Evolutionary conservation across 2,797 vertebrate genomes (phyloP).

Genomic region (Pelodytes ibericus): DNA sequence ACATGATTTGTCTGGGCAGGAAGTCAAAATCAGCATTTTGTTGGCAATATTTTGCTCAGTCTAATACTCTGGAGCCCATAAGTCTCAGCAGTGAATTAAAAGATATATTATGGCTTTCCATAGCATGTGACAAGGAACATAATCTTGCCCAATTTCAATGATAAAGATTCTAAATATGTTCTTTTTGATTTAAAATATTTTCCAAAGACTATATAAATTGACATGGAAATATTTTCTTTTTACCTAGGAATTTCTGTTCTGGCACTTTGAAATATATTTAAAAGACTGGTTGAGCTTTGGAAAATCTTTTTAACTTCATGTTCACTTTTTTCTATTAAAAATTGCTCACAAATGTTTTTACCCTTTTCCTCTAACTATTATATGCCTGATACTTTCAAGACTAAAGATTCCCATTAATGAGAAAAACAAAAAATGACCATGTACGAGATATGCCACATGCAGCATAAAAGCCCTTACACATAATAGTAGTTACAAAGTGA

Average conservation of each 20-base stretch:
- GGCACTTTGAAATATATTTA: not conserved
- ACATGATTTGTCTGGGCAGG: constrained; percentile 55
- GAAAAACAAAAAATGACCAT: too few species aligned
- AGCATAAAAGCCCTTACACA: too few species aligned
- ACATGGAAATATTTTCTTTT: constrained; percentile 1
- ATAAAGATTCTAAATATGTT: constrained; percentile 45
- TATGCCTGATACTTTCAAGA: too few species aligned
- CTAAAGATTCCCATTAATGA: too few species aligned
- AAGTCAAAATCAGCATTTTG: constrained; percentile 59
- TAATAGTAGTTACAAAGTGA: too few species aligned
- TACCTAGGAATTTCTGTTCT: not conserved
- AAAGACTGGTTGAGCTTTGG: not conserved
- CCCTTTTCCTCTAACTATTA: too few species aligned
- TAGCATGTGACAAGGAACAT: constrained; percentile 32
- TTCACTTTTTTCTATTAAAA: too few species aligned
- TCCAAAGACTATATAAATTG: constrained; percentile 33
- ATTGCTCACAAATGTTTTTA: too few species aligned
- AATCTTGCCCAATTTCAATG: constrained; percentile 49
- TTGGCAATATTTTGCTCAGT: constrained; percentile 41
- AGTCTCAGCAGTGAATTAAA: constrained; percentile 51
- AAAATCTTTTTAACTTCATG: too few species aligned
- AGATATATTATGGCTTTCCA: constrained; percentile 50
- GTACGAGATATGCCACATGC: too few species aligned
- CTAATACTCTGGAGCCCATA: constrained; percentile 54
- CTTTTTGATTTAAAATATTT: constrained; percentile 30